Base-by-base conservation (phyloP, 2,113 vertebrate genomes). In the Marmota flaviventris region DNA sequence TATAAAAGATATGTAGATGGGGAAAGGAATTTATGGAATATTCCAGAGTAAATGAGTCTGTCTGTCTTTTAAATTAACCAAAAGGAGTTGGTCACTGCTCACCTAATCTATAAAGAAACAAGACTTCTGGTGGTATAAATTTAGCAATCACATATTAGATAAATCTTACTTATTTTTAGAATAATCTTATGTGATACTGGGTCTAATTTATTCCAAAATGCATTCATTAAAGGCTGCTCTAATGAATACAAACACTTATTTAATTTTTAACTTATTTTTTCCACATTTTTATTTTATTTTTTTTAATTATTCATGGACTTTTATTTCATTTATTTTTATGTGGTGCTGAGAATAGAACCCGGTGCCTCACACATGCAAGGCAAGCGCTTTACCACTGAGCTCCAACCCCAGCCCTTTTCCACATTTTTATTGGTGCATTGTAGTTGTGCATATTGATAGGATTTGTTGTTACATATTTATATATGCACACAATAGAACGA, bases 11-110 rank as follows among this genome's bases (percentile, higher is more conserved):
- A 81, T 78, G 0, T 29, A 65, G 58, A 91, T 1, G 3, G 22
- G 25, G 45, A 81, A 85, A 69, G 13, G 20, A 37, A 7, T 76
- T 70, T 77, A 17, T 76, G 34, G 67, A 81, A 76, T 42, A 48
- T 5, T 20, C 13, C 51, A 39, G 8, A 85, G 27, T 5, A 20
- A 81, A 25, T 88, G 65, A 91, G 17, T 85, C 85, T 72, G 45
- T 85, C 12, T 81, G 39, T 79, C 65, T 89, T 95, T 94, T 58
- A 85, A 88, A 93, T 85, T 77, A 91, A 73, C 37, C n/a, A 48
- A 79, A 56, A 22, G 4, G 37, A 91, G 1, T 14, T 76, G 63
- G n/a, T 8, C 1, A 32, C 75, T 42, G 9, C 8, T 86, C 12
- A 79, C 45, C 32, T 85, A 76, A 72, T 14, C 58, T 79, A 8